Evolutionary conservation across 2,888 invertebrate species (phyloP), one percentile per base, ranked within the genome.

Genomic region (Harmothoe impar): DNA sequence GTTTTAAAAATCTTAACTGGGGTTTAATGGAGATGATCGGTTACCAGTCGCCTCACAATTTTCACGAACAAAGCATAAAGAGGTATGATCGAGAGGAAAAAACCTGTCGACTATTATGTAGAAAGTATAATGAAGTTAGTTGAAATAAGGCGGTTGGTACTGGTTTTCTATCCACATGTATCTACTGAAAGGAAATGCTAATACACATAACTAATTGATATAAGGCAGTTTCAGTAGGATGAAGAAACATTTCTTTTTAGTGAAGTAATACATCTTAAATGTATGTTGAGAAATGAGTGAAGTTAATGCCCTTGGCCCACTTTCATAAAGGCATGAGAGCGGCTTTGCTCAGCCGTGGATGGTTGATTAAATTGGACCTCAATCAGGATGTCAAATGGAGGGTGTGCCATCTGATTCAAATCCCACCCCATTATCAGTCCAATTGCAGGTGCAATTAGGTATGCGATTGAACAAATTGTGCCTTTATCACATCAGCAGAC

Each of bases 171-270:
- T 25, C 33, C 15, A 81, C 20, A 81, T 15, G 33, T 15, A 35
- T 81, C 81, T 81, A 81, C 81, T 81, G 25, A 81, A 72, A 72
- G 29, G 25, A 72, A 72, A 29, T 29, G 17, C 72, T 72, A 72
- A 17, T 72, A 29, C 31, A 29, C 29, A 72, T 62, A 72, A 72
- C 72, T 29, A 72, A 17, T 62, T 62, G 3, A n/a, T 62, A 20
- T 62, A 62, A 62, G 20, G n/a, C n/a, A 62, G 62, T n/a, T n/a
- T 62, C 23, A 62, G 20, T n/a, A 12, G 23, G 62, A 62, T n/a
- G n/a, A 62, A 20, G 62, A 62, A 62, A 62, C 62, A 62, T 20
- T 62, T 62, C n/a, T n/a, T 52, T 52, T 62, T 62, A 62, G 62
- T 43, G 10, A 3, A 43, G 43, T 3, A 43, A 43, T 43, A 43